These are phyloP conservation scores for Apogon talboti DNA, from an alignment of 2,797 vertebrate genomes.

Conservation along the genomic window DNA sequence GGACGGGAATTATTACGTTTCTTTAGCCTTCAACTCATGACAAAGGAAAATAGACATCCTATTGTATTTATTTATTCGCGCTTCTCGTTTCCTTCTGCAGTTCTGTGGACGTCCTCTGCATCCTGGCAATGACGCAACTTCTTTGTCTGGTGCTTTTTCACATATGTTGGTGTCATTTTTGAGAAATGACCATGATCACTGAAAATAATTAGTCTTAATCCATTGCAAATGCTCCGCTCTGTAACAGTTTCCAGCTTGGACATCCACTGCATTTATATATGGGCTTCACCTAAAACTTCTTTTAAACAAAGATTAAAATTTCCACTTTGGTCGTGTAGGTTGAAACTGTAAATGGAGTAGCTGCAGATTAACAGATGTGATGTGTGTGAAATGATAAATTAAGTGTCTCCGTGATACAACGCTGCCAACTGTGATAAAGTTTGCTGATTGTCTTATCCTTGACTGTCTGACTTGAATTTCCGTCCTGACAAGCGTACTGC, in stretches of 20 bases:
- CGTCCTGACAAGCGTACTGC: conserved; percentile 24
- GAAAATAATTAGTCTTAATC: conserved; percentile 67
- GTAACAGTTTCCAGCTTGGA: conserved; percentile 59
- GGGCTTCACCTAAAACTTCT: conserved; percentile 9
- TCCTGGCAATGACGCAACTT: conserved; percentile 35
- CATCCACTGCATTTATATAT: conserved; percentile 14
- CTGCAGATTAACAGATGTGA: conserved; percentile 9
- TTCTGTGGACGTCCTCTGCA: conserved; percentile 10
- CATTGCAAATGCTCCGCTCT: conserved; percentile 50
- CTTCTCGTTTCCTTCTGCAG: conserved; percentile 15
- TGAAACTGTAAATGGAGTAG: conserved; percentile 24
- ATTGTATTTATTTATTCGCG: background rate
- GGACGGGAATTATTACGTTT: conserved; percentile 32
- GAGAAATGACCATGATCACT: conserved; percentile 61
- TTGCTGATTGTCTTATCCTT: conserved; percentile 29
- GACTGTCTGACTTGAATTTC: conserved; percentile 42
- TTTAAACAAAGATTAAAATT: conserved; percentile 33
- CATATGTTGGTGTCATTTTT: conserved; percentile 55
- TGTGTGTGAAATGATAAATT: conserved; percentile 18
- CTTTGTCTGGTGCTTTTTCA: conserved; percentile 30
- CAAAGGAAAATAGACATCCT: conserved; percentile 12
- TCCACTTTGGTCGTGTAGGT: conserved; percentile 38
- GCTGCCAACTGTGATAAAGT: conserved; percentile 19
- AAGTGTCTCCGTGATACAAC: conserved; percentile 31
- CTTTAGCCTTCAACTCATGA: conserved; percentile 7